Conservation (phyloP, 2,113 vertebrate species). For the Pedetes capensis region DNA sequence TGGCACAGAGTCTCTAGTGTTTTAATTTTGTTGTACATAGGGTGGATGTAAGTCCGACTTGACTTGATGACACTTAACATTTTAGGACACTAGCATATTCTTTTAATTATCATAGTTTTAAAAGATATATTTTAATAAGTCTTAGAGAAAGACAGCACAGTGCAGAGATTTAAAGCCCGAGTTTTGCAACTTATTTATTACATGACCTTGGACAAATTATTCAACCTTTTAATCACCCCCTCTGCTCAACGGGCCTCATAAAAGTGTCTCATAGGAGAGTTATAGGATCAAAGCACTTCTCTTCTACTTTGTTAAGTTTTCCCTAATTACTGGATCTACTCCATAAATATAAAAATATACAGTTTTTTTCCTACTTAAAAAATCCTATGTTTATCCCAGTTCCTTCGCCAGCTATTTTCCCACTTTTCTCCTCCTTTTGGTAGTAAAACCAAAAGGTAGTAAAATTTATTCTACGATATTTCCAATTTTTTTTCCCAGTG, state of each 20-base stretch:
- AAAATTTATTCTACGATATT: background rate
- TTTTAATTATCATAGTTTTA: background rate
- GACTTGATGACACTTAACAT: no score
- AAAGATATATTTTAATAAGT: background rate
- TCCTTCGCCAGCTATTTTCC: background rate
- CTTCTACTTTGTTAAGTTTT: background rate
- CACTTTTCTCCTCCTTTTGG: background rate
- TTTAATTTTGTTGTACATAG: no score
- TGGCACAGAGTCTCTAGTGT: no score
- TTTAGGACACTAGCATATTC: background rate
- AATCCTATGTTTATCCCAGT: background rate
- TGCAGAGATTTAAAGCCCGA: background rate
- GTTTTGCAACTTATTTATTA: background rate
- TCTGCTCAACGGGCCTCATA: background rate
- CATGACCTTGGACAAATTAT: background rate
- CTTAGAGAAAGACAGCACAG: background rate
- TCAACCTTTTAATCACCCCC: background rate
- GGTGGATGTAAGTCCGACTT: no score
- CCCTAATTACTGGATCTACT: background rate
- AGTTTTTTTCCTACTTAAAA: background rate
- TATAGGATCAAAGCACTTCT: background rate
- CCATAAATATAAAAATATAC: background rate
- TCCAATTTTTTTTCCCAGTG: background rate
- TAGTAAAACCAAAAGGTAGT: background rate
- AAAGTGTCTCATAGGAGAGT: background rate